phyloP scores from a whole-genome alignment of 30 jellyfish, hydroid and myxozoan species.

The Mastigias papua region DNA sequence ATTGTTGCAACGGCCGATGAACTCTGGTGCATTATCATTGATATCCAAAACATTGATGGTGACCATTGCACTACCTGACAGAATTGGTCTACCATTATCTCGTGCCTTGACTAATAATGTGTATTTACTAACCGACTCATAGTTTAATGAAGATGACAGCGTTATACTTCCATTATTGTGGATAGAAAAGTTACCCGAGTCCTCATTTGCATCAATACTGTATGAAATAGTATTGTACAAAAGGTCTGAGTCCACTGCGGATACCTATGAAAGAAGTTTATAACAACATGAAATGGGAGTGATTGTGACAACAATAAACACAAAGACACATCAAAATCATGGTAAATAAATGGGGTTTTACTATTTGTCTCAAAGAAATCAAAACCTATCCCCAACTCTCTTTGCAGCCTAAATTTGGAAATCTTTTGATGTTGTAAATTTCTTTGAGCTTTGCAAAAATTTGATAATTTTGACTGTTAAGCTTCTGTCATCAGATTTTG shows the following conservation, averaged over 20 bases:
- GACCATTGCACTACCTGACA: constrained; percentile 69
- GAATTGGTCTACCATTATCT: constrained; percentile 69
- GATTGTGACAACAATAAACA: no score
- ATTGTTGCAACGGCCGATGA: constrained; percentile 37
- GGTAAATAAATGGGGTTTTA: no score
- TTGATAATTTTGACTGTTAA: no score
- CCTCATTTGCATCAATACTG: constrained; percentile 66
- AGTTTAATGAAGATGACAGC: constrained; percentile 59
- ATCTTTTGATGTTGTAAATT: no score
- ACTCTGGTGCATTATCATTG: constrained; percentile 87
- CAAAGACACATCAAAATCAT: no score
- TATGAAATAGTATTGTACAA: constrained; percentile 47
- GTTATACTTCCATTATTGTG: constrained; percentile 67
- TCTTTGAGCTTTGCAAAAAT: no score
- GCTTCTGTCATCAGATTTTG: no score
- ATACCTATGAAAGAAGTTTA: constrained; percentile 35
- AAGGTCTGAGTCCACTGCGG: constrained; percentile 67
- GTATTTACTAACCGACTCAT: constrained; percentile 69
- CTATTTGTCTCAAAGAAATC: no score
- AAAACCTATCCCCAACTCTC: no score
- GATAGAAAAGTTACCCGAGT: constrained; percentile 81
- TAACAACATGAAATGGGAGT: no score
- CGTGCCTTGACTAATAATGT: constrained; percentile 76
- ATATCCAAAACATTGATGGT: constrained; percentile 65
- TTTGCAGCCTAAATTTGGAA: no score